Percentiles rank a stretch among this genome's conserved stretches.
These are phyloP conservation scores for Zingel zingel DNA, from an alignment of 2,113 vertebrate genomes.

Conservation along the genomic window DNA sequence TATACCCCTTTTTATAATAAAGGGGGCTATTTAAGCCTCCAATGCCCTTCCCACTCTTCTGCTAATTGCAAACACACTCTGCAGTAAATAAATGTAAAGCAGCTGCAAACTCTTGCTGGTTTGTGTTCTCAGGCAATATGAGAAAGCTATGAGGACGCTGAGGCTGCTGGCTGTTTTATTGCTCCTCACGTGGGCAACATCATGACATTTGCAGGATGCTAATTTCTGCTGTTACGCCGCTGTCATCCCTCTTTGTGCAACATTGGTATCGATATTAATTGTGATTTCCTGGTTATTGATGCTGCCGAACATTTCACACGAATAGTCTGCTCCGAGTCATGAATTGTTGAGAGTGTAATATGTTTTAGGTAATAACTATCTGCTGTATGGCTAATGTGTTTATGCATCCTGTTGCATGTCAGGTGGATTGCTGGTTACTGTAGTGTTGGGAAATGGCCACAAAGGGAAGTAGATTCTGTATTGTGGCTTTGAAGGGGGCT, in stretches of 20 bases:
- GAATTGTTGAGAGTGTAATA: constrained; percentile 5
- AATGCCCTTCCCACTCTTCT: not conserved
- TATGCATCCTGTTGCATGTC: not conserved
- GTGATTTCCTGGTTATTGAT: constrained; percentile 24
- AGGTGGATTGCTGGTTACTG: not conserved
- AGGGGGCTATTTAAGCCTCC: not conserved
- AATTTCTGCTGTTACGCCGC: constrained; percentile 40
- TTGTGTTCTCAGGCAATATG: constrained; percentile 61
- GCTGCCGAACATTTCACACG: constrained; percentile 9
- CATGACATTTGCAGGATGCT: constrained; percentile 63
- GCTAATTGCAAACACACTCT: constrained; percentile 33
- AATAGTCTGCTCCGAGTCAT: constrained; percentile 9
- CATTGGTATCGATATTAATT: constrained; percentile 32
- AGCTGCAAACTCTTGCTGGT: constrained; percentile 65
- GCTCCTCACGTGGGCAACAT: constrained; percentile 66
- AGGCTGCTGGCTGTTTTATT: constrained; percentile 66
- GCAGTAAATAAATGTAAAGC: constrained; percentile 69
- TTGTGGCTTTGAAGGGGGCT: not conserved
- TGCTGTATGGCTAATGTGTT: not conserved
- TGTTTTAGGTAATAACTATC: constrained; percentile 23
- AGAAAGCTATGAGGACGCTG: constrained; percentile 35
- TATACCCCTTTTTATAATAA: not conserved
- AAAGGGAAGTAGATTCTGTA: not conserved
- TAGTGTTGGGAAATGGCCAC: not conserved
- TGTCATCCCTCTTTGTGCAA: constrained; percentile 24